Evolutionary conservation across 2,797 vertebrate genomes (phyloP).

Genomic region (Sitta carolinensis): DNA sequence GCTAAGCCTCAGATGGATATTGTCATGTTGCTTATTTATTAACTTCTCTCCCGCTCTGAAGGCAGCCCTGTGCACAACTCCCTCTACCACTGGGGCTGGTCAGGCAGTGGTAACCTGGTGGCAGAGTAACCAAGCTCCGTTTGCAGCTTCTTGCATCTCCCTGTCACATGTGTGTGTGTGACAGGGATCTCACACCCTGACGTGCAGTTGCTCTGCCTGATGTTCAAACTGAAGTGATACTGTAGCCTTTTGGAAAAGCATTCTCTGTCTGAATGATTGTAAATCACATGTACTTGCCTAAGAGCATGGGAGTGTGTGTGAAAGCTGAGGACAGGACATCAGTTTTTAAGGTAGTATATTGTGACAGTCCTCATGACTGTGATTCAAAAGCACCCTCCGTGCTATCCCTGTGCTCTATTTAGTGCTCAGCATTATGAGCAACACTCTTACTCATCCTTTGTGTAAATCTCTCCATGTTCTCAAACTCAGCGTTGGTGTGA

Average conservation of each 20-base stretch:
- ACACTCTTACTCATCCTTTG: neutral
- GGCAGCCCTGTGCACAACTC: neutral
- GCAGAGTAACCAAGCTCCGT: neutral
- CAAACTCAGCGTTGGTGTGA: neutral
- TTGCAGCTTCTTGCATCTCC: neutral
- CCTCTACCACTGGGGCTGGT: neutral
- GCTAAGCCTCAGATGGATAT: neutral
- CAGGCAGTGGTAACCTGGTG: neutral
- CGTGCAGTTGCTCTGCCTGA: neutral
- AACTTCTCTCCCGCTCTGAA: neutral
- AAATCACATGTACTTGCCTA: neutral
- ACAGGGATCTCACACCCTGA: neutral
- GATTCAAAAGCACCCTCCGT: neutral
- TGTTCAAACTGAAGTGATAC: neutral
- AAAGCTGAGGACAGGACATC: neutral
- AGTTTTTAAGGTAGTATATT: neutral
- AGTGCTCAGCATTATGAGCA: neutral
- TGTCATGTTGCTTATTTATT: neutral
- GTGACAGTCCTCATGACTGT: neutral
- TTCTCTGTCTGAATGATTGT: neutral
- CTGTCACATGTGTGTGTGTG: neutral
- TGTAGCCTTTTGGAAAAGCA: neutral
- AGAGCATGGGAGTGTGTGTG: neutral
- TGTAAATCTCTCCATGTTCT: neutral
- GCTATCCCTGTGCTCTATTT: neutral